phyloP scores from a whole-genome alignment of 2,797 vertebrate species.

The Pachyuromys duprasi region DNA sequence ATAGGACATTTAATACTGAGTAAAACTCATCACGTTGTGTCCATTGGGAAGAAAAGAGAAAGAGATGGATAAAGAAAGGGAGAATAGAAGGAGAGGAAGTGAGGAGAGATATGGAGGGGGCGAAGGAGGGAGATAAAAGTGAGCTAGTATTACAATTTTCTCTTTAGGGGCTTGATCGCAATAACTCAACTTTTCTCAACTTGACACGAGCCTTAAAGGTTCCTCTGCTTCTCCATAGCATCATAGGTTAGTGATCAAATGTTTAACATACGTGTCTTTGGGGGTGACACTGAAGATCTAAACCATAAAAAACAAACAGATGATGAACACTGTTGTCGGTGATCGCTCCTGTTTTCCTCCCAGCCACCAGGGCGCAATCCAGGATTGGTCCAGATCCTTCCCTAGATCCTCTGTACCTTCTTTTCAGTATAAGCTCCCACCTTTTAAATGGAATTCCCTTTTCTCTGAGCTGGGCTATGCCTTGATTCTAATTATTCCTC shows the following conservation, averaged over 20 bases:
- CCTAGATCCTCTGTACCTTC: not conserved
- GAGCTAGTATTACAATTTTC: not conserved
- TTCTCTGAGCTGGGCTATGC: not conserved
- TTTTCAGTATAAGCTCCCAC: no score
- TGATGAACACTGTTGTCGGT: not conserved
- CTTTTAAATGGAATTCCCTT: not conserved
- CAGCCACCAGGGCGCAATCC: not conserved
- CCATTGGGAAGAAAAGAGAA: not conserved
- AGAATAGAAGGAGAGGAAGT: not conserved
- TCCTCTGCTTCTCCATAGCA: no score
- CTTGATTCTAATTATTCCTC: not conserved
- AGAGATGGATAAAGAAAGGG: not conserved
- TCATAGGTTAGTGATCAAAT: not conserved
- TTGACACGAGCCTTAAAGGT: not conserved
- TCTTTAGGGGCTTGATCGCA: not conserved
- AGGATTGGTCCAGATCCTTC: not conserved
- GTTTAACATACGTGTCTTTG: not conserved
- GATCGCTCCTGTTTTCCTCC: not conserved
- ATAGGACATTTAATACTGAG: not conserved
- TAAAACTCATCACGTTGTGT: not conserved
- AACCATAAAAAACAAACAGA: no score
- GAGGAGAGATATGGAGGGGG: not conserved
- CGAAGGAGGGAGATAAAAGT: not conserved
- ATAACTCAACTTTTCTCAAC: not conserved
- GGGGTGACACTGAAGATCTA: not conserved